These are phyloP conservation scores for Chrysomallon squamiferum DNA, from an alignment of 1,140 invertebrate species.

Conservation along the genomic window DNA sequence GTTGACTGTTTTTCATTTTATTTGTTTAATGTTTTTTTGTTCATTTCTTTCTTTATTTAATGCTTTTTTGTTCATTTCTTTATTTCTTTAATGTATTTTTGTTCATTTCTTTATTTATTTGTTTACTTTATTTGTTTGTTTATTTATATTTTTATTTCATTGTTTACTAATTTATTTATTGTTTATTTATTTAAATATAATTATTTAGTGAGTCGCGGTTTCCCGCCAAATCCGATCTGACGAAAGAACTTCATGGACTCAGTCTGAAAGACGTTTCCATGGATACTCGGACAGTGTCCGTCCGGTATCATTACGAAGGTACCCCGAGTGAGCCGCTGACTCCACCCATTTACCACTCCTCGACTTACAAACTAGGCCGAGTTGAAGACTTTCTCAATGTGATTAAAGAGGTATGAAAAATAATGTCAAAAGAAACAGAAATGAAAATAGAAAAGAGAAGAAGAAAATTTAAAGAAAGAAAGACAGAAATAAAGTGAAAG, in stretches of 20 bases:
- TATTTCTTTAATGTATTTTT: too few relatives aligned
- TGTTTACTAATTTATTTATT: too few relatives aligned
- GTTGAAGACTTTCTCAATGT: slow-evolving; percentile 46
- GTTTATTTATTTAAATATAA: too few relatives aligned
- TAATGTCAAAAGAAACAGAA: not conserved
- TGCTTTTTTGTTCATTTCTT: too few relatives aligned
- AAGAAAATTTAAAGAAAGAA: too few relatives aligned
- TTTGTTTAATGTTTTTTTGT: too few relatives aligned
- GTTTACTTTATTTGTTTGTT: too few relatives aligned
- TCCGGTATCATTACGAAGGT: slow-evolving; percentile 22
- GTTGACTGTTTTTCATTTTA: too few relatives aligned
- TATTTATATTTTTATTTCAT: too few relatives aligned
- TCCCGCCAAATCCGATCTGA: slow-evolving; percentile 16
- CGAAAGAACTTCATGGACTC: slow-evolving; percentile 20
- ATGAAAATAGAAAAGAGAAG: not conserved
- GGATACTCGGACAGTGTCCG: slow-evolving; percentile 32
- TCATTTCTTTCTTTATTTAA: too few relatives aligned
- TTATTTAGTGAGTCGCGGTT: not conserved
- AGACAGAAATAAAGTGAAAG: too few relatives aligned
- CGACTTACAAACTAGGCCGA: slow-evolving; percentile 44
- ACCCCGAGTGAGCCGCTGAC: slow-evolving; percentile 40
- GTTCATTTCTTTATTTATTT: too few relatives aligned
- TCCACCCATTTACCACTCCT: slow-evolving; percentile 49
- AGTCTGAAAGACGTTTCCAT: slow-evolving; percentile 28
- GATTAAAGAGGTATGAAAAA: slow-evolving; percentile 34